phyloP scores from a whole-genome alignment of 2,113 vertebrate species.

The Porphyrio hochstetteri region DNA sequence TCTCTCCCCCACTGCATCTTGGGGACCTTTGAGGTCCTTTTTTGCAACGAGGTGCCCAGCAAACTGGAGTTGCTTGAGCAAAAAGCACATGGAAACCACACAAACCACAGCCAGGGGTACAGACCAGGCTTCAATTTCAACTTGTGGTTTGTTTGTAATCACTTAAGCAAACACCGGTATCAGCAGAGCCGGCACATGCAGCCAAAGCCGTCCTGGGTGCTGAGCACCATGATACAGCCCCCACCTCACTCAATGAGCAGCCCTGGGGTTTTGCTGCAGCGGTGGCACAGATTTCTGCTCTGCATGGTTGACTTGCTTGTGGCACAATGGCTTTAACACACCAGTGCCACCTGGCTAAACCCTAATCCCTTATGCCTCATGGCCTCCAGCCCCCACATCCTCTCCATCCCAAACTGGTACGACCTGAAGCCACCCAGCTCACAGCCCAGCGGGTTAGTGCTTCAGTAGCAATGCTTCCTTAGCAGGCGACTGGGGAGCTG shows the following conservation, averaged over 20 bases:
- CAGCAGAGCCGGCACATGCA: background rate
- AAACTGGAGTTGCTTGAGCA: background rate
- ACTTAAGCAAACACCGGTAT: background rate
- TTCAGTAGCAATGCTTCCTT: background rate
- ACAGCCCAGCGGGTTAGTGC: accelerated
- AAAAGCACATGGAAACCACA: conserved; percentile 9
- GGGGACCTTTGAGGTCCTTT: background rate
- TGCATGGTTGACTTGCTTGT: accelerated
- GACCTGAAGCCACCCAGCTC: accelerated
- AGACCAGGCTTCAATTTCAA: background rate
- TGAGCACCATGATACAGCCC: accelerated
- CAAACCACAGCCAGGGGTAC: background rate
- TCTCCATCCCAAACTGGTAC: accelerated
- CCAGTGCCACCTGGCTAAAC: background rate
- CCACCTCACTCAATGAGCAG: accelerated
- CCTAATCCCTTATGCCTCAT: background rate
- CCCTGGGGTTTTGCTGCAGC: accelerated
- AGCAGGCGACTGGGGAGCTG: background rate
- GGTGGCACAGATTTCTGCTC: background rate
- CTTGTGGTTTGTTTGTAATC: background rate
- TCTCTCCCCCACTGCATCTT: background rate
- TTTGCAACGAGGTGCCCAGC: background rate
- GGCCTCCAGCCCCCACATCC: background rate
- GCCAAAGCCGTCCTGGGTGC: background rate
- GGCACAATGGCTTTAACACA: background rate